Conservation (phyloP, 2,797 vertebrate species). For the Hylomyscus alleni region DNA sequence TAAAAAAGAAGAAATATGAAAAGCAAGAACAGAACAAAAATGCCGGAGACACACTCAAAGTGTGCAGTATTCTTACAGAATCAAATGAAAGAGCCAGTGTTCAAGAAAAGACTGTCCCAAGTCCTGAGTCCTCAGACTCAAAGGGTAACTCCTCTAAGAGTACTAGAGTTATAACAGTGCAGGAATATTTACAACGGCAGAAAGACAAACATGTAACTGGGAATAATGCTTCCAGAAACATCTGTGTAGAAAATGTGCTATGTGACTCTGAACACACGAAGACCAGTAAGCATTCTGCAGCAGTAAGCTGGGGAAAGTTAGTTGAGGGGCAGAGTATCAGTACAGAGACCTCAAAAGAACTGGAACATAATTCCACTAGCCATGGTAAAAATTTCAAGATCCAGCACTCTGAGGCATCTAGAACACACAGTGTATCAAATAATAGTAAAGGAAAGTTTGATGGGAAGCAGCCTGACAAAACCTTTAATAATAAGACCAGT, state of each 20-base stretch:
- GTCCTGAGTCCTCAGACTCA: background rate
- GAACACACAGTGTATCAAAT: conserved; percentile 55
- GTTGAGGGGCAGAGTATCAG: conserved; percentile 71
- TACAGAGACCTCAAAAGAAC: conserved; percentile 78
- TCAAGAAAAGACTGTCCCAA: conserved; percentile 62
- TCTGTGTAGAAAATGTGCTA: conserved; percentile 52
- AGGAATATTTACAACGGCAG: conserved; percentile 83
- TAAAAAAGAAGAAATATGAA: conserved; percentile 75
- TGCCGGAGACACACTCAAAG: conserved; percentile 48
- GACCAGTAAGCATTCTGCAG: conserved; percentile 15
- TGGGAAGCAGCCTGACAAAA: conserved; percentile 62
- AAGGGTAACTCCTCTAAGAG: conserved; percentile 68
- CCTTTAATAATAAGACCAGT: conserved; percentile 74
- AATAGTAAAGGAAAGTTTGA: conserved; percentile 63
- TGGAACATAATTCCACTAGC: conserved; percentile 48
- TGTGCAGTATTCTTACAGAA: conserved; percentile 37
- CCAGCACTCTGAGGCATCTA: conserved; percentile 74
- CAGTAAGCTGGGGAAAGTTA: conserved; percentile 76
- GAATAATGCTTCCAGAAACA: conserved; percentile 75
- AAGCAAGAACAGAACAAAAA: conserved; percentile 68
- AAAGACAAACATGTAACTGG: conserved; percentile 80
- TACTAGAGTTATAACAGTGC: conserved; percentile 71
- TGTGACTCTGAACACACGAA: conserved; percentile 59
- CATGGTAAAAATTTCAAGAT: conserved; percentile 63
- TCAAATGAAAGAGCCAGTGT: background rate